A percentile compares a stretch with the other conserved stretches of the same genome.
Conservation (phyloP, 2,113 vertebrate genomes). For the Sarotherodon lohbergeri region DNA sequence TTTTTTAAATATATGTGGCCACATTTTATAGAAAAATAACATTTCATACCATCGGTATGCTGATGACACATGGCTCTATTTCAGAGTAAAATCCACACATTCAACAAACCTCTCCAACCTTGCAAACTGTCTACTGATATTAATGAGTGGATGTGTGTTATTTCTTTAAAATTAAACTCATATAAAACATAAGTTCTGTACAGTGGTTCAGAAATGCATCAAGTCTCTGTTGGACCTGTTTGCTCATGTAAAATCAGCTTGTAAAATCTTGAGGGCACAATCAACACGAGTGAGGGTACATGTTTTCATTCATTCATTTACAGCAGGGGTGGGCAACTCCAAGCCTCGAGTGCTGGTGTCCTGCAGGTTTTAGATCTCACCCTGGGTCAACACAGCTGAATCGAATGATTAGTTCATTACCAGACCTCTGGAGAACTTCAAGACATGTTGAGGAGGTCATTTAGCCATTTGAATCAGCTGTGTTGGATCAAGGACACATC, state of each 20-base stretch:
- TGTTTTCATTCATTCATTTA: neutral
- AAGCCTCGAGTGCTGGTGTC: neutral
- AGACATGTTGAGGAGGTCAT: neutral
- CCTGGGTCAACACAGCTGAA: no score
- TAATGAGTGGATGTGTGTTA: neutral
- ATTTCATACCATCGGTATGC: neutral
- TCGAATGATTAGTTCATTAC: no score
- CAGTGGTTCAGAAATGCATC: neutral
- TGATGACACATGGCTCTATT: neutral
- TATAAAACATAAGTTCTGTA: neutral
- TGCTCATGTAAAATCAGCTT: neutral
- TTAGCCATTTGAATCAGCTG: rapidly evolving
- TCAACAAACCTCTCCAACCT: neutral
- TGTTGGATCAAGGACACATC: rapidly evolving
- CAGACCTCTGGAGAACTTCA: neutral
- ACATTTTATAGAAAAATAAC: neutral
- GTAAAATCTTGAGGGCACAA: neutral
- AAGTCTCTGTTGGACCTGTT: neutral
- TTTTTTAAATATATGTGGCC: neutral
- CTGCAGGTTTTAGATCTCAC: neutral
- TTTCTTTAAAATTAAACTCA: neutral
- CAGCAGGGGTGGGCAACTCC: neutral
- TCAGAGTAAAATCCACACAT: neutral
- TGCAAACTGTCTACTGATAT: neutral
- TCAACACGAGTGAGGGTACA: neutral